phyloP scores from a whole-genome alignment of 2,888 invertebrate genomes.

The Caenorhabditis sp. region DNA sequence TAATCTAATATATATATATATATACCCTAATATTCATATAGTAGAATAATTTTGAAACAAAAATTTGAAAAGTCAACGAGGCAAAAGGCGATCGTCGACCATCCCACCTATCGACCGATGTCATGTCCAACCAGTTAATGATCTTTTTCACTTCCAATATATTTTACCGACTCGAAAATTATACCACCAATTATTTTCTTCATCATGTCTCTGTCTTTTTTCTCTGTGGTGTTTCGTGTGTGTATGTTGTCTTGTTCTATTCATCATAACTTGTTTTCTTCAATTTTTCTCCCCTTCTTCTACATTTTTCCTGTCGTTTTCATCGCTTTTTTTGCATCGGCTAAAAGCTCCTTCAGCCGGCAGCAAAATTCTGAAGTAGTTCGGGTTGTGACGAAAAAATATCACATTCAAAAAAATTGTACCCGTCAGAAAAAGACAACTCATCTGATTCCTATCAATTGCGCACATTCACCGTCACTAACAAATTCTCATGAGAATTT shows the following conservation, averaged over 20 bases:
- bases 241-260: neutral
- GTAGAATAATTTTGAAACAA: too few species aligned
- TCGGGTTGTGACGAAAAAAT: neutral
- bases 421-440: too few species aligned
- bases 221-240: neutral
- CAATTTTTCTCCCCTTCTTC: neutral
- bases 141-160: neutral
- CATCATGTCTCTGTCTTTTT: neutral
- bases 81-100: neutral
- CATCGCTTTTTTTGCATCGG: neutral
- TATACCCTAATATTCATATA: too few species aligned
- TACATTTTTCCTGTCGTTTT: neutral
- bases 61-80: too few species aligned
- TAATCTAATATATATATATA: too few species aligned
- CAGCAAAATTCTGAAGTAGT: neutral
- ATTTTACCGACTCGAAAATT: neutral
- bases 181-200: neutral
- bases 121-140: neutral
- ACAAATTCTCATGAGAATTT: neutral
- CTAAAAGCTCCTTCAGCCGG: neutral
- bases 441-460: too few species aligned
- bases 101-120: neutral
- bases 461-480: neutral
- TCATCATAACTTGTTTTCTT: conserved; percentile 1
- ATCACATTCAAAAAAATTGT: too few species aligned